A percentile compares a stretch with the other conserved stretches of the same genome.
Evolutionary conservation across 2,888 invertebrate species (phyloP).

Genomic region (Luperina nickerlii): DNA sequence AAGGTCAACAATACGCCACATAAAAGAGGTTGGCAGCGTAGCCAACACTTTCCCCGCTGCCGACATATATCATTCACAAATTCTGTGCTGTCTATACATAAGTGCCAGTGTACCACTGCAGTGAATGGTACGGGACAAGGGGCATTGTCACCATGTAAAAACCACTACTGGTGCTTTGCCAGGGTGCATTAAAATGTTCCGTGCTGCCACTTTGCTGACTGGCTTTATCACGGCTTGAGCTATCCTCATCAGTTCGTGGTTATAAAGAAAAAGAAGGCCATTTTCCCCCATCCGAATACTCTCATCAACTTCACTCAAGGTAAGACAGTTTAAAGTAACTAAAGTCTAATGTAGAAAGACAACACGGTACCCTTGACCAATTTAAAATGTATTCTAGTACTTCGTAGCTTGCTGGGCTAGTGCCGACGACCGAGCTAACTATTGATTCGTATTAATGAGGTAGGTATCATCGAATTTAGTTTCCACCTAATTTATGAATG

Average conservation of each 20-base stretch:
- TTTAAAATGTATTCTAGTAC: background rate
- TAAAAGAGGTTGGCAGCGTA: conserved; percentile 46
- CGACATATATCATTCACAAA: conserved; percentile 31
- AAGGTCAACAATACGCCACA: conserved; percentile 24
- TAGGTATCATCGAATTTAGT: background rate
- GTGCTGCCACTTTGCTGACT: background rate
- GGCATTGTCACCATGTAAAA: conserved; percentile 10
- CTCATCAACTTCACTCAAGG: background rate
- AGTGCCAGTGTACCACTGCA: conserved; percentile 28
- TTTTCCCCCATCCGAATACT: background rate
- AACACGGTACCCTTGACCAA: background rate
- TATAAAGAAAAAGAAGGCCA: background rate
- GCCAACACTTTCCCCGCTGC: conserved; percentile 46
- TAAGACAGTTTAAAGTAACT: conserved; percentile 20
- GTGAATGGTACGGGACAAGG: conserved; percentile 14
- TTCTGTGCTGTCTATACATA: conserved; percentile 14
- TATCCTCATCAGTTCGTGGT: conserved; percentile 2
- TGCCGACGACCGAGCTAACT: conserved; percentile 15
- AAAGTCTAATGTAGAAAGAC: conserved; percentile 6
- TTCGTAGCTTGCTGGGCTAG: background rate
- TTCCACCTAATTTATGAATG: conserved; percentile 34
- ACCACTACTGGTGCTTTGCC: conserved; percentile 3
- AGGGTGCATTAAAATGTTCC: conserved; percentile 5
- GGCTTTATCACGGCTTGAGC: conserved; percentile 5
- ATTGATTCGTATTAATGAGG: conserved; percentile 26